These are phyloP conservation scores for Chloroceryle aenea DNA, from an alignment of 2,113 vertebrate genomes.

Conservation along the genomic window DNA sequence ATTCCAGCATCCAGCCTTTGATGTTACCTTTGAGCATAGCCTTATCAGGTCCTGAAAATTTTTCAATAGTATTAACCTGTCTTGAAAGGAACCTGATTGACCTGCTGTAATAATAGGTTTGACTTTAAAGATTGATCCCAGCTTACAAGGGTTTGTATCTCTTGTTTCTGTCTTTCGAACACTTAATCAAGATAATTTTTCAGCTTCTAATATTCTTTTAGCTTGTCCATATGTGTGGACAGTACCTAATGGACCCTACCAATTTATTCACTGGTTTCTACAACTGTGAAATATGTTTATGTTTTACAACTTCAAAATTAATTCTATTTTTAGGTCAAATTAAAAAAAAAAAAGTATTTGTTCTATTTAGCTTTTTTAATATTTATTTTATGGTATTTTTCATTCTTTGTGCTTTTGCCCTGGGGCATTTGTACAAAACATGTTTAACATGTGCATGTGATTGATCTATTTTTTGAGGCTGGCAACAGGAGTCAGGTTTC, in stretches of 20 bases:
- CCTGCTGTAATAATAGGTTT: slow-evolving; percentile 67
- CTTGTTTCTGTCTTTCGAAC: slow-evolving; percentile 63
- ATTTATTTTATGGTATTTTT: slow-evolving; percentile 59
- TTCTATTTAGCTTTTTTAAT: slow-evolving; percentile 57
- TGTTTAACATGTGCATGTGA: neutral
- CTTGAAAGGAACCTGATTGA: slow-evolving; percentile 68
- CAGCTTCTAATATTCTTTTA: slow-evolving; percentile 60
- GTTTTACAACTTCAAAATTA: slow-evolving; percentile 44
- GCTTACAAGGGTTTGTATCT: slow-evolving; percentile 62
- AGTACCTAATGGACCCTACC: slow-evolving; percentile 43
- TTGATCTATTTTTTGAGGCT: slow-evolving; percentile 48
- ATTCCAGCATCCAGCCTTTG: slow-evolving; percentile 53
- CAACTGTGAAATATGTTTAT: slow-evolving; percentile 42
- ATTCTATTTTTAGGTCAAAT: slow-evolving; percentile 52
- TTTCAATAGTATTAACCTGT: slow-evolving; percentile 56
- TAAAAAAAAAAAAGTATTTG: slow-evolving; percentile 40
- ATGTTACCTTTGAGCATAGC: slow-evolving; percentile 33
- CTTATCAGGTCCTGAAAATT: slow-evolving; percentile 55
- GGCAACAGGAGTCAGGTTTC: slow-evolving; percentile 44
- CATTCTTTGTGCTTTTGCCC: slow-evolving; percentile 26
- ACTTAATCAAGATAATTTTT: slow-evolving; percentile 69
- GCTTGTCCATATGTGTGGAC: neutral
- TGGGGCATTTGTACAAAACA: slow-evolving; percentile 27
- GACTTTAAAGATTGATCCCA: slow-evolving; percentile 60
- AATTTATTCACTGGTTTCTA: slow-evolving; percentile 36